Evolutionary conservation across 2,888 invertebrate genomes (phyloP).

Genomic region (Epinotia demarniana): DNA sequence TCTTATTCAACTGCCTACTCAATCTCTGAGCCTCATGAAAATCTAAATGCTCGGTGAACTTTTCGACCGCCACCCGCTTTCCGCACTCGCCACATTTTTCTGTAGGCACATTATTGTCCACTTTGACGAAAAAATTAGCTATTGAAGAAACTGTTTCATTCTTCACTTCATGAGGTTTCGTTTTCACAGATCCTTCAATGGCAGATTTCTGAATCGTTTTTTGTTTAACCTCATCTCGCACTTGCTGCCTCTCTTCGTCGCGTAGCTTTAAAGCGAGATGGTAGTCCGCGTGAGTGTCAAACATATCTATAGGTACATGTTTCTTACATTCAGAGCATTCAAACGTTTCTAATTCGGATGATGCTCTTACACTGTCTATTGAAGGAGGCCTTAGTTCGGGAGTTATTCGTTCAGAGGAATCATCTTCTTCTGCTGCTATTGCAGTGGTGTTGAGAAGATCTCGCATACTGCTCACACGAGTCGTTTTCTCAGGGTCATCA

Average conservation of each 20-base stretch:
- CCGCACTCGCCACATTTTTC: constrained; percentile 89
- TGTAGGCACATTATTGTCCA: constrained; percentile 65
- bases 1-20: constrained; percentile 86
- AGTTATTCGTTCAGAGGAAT: constrained; percentile 17
- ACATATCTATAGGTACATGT: constrained; percentile 80
- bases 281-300: constrained; percentile 89
- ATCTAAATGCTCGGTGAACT: constrained; percentile 91
- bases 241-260: constrained; percentile 79
- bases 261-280: constrained; percentile 89
- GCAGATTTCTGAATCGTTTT: constrained; percentile 49
- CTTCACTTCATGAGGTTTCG: constrained; percentile 51
- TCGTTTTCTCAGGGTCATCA: constrained; percentile 67
- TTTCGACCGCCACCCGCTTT: constrained; percentile 84
- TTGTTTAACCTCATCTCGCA: constrained; percentile 59
- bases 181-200: constrained; percentile 51
- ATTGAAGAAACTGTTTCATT: constrained; percentile 61
- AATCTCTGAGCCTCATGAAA: constrained; percentile 93
- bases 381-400: constrained; percentile 21
- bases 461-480: constrained; percentile 68
- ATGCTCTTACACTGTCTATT: constrained; percentile 4
- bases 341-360: constrained; percentile 53
- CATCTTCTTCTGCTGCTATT: constrained; percentile 45
- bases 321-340: constrained; percentile 88
- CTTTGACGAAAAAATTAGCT: constrained; percentile 77
- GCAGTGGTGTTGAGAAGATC: constrained; percentile 63